Conservation (phyloP, 2,113 vertebrate species). For the Dryoscopus gambensis region DNA sequence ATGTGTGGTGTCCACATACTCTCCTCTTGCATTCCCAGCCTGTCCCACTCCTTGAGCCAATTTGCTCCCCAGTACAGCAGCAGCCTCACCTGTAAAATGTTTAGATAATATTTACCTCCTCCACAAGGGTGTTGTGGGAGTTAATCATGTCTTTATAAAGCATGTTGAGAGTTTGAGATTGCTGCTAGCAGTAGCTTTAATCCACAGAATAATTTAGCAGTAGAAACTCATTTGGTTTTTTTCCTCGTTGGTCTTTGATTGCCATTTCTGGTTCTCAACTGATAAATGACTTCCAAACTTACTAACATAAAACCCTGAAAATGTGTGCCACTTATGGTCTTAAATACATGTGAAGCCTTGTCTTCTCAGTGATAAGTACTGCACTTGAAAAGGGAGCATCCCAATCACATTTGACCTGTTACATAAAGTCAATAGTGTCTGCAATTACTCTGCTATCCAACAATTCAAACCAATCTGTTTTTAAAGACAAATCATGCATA, state of each 20-base stretch:
- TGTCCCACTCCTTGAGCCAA: too few species aligned
- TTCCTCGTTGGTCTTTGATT: background rate
- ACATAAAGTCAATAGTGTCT: background rate
- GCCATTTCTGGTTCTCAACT: background rate
- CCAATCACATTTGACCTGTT: background rate
- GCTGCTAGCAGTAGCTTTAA: background rate
- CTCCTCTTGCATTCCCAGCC: background rate
- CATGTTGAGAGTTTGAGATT: background rate
- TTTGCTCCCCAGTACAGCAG: background rate
- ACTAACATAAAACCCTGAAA: background rate
- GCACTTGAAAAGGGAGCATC: conserved; percentile 18
- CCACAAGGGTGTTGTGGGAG: background rate
- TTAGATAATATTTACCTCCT: background rate
- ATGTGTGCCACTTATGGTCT: background rate
- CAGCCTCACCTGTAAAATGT: background rate
- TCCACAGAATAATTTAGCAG: background rate
- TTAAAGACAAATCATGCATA: conserved; percentile 41
- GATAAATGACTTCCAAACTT: conserved; percentile 32
- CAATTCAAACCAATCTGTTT: conserved; percentile 33
- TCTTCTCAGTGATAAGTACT: background rate
- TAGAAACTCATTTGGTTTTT: background rate
- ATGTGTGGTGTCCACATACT: accelerated
- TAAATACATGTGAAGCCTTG: background rate
- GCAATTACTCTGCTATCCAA: background rate
- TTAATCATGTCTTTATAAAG: background rate